Evolutionary conservation across 1,140 invertebrate genomes (phyloP).

Genomic region (Cyrtorhinus lividipennis): DNA sequence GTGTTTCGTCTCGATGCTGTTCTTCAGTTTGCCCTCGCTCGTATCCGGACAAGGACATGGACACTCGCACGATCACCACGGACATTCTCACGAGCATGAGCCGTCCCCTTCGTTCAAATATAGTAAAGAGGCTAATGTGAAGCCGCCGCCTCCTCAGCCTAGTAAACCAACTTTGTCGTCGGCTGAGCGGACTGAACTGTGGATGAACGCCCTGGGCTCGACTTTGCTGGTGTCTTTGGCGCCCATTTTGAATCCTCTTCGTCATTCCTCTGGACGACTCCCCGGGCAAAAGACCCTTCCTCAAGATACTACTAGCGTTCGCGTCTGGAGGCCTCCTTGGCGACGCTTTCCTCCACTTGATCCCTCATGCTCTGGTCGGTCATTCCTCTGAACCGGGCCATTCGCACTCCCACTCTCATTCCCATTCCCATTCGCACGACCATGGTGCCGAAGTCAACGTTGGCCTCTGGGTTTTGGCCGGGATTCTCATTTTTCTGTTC

Average conservation of each 20-base stretch:
- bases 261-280: slow-evolving; percentile 84
- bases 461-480: slow-evolving; percentile 76
- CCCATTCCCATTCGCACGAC: slow-evolving; percentile 34
- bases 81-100: slow-evolving; percentile 28
- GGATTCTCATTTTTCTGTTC: slow-evolving; percentile 81
- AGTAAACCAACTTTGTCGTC: slow-evolving; percentile 16
- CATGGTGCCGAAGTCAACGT: slow-evolving; percentile 64
- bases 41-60: slow-evolving; percentile 30
- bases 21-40: slow-evolving; percentile 32
- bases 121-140: slow-evolving; percentile 51
- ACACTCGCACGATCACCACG: slow-evolving; percentile 30
- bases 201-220: slow-evolving; percentile 70
- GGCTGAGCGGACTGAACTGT: slow-evolving; percentile 39
- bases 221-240: slow-evolving; percentile 86
- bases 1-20: slow-evolving; percentile 25
- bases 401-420: not conserved
- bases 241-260: slow-evolving; percentile 84
- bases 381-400: not conserved
- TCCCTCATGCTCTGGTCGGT: slow-evolving; percentile 73
- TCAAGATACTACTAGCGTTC: slow-evolving; percentile 85
- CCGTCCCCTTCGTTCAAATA: slow-evolving; percentile 58
- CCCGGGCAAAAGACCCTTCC: slow-evolving; percentile 60
- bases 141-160: slow-evolving; percentile 21
- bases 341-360: slow-evolving; percentile 92
- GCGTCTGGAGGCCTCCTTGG: slow-evolving; percentile 88